Conservation (phyloP, 1,140 invertebrate species). For the Rhopalosiphum padi region DNA sequence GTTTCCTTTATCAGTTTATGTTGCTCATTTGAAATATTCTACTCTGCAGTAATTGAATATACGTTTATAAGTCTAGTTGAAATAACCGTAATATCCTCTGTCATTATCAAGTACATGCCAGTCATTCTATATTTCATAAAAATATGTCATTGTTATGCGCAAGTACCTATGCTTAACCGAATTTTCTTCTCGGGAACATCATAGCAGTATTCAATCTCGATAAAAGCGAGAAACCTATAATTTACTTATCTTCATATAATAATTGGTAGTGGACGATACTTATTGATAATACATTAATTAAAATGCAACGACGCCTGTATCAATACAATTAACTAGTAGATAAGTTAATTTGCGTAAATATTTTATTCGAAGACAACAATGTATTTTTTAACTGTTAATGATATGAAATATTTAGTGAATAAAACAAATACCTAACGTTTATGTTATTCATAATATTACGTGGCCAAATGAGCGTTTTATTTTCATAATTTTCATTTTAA, state of each 20-base stretch:
- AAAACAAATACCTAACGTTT: background rate
- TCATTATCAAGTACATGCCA: background rate
- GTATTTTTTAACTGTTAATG: background rate
- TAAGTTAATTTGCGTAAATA: background rate
- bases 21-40: background rate
- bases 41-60: background rate
- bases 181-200: background rate
- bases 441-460: background rate
- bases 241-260: background rate
- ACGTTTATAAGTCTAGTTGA: background rate
- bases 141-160: background rate
- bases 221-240: background rate
- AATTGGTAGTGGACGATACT: background rate
- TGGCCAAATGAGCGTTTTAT: background rate
- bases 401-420: background rate
- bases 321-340: background rate
- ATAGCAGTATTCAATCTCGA: no score
- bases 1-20: background rate
- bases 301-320: background rate
- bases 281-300: background rate
- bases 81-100: background rate
- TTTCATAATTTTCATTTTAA: no score
- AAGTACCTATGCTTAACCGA: background rate
- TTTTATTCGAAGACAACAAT: background rate
- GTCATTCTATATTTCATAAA: background rate